Conservation (phyloP, 2,888 invertebrate genomes). For the Lepidocyrtoides sp. region DNA sequence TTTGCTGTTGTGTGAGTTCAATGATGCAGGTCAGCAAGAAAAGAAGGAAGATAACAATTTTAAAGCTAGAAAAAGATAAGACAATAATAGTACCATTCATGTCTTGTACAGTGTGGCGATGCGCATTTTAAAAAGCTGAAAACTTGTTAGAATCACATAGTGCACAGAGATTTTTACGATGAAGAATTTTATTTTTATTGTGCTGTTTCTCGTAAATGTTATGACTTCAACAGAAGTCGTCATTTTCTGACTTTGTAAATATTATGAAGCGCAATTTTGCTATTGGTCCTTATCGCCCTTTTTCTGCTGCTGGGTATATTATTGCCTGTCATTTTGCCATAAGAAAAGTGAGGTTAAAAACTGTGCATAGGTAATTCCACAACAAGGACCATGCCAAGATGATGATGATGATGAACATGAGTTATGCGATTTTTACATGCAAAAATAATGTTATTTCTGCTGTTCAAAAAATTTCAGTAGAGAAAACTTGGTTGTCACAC, state of each 20-base stretch:
- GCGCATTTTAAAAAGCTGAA: neutral
- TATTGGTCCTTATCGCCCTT: neutral
- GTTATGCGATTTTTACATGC: slow-evolving; percentile 57
- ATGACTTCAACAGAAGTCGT: slow-evolving; percentile 55
- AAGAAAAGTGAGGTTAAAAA: neutral
- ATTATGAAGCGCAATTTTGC: neutral
- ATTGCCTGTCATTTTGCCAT: slow-evolving; percentile 30
- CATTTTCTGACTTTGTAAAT: neutral
- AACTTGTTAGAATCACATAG: neutral
- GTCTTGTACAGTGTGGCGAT: neutral
- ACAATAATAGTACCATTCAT: slow-evolving; percentile 5
- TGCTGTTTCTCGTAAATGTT: slow-evolving; percentile 42
- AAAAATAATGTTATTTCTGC: slow-evolving; percentile 20
- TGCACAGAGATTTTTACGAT: slow-evolving; percentile 15
- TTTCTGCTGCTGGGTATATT: neutral
- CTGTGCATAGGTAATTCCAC: neutral
- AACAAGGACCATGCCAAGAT: neutral
- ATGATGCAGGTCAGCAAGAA: slow-evolving; percentile 69
- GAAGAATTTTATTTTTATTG: slow-evolving; percentile 18
- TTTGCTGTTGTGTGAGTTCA: slow-evolving; percentile 30
- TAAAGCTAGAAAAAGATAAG: neutral
- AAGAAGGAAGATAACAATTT: slow-evolving; percentile 38
- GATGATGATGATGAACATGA: neutral
- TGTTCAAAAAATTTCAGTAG: slow-evolving; percentile 36
- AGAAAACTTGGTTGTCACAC: slow-evolving; percentile 46